Percentiles rank a stretch among this genome's conserved stretches.
phyloP scores from a whole-genome alignment of 1,140 invertebrate genomes.

The Drosophila sp. region DNA sequence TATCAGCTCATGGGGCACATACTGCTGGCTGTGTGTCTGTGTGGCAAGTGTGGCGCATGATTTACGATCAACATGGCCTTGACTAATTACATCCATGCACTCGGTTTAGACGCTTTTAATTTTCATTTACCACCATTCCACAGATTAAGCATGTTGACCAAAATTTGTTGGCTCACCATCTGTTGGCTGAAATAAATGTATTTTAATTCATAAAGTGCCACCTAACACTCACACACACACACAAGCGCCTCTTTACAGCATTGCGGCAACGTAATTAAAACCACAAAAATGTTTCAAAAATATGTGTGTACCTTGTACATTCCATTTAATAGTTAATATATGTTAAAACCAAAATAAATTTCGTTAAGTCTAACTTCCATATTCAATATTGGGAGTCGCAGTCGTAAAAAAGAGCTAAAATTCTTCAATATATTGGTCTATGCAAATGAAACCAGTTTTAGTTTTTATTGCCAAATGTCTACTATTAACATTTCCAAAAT shows the following conservation, averaged over 20 bases:
- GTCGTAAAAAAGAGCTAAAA: no score
- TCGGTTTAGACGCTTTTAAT: slow-evolving; percentile 43
- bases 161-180: slow-evolving; percentile 27
- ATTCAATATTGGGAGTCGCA: no score
- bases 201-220: slow-evolving; percentile 61
- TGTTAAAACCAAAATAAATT: no score
- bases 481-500: no score
- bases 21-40: neutral
- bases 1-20: slow-evolving; percentile 33
- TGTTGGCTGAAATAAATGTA: slow-evolving; percentile 49
- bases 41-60: slow-evolving; percentile 16
- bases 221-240: slow-evolving; percentile 31
- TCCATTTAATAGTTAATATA: slow-evolving; percentile 6
- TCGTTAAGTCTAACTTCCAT: no score
- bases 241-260: slow-evolving; percentile 15
- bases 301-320: neutral
- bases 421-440: no score
- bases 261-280: slow-evolving; percentile 27
- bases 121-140: slow-evolving; percentile 55
- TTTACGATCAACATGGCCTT: slow-evolving; percentile 13
- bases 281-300: slow-evolving; percentile 28
- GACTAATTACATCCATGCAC: slow-evolving; percentile 59
- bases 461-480: no score
- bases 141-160: slow-evolving; percentile 36
- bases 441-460: no score